Conservation (phyloP, 2,888 invertebrate species). For the Drosophila greeni region DNA sequence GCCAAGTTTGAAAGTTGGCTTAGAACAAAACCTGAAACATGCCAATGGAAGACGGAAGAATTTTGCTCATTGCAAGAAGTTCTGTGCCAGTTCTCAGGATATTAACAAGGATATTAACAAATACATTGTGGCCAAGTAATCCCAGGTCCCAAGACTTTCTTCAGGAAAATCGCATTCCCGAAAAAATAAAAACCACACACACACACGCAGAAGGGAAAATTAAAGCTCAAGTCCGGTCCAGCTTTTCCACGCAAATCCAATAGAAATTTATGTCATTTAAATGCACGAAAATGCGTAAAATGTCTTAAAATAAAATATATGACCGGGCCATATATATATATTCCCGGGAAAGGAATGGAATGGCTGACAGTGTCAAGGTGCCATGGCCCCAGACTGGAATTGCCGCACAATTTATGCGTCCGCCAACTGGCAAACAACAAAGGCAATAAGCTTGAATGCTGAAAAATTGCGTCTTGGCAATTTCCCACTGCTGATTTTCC, state of each 20-base stretch:
- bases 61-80: constrained; percentile 30
- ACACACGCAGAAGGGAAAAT: constrained; percentile 37
- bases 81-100: constrained; percentile 35
- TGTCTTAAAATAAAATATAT: constrained; percentile 67
- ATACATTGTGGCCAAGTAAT: constrained; percentile 38
- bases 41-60: constrained; percentile 30
- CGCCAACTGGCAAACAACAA: constrained; percentile 51
- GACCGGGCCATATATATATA: constrained; percentile 53
- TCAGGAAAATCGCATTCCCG: constrained; percentile 6
- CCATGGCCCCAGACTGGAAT: constrained; percentile 46
- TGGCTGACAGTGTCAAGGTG: constrained; percentile 53
- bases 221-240: constrained; percentile 35
- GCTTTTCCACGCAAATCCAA: constrained; percentile 57
- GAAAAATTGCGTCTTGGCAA: constrained; percentile 61
- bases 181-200: neutral
- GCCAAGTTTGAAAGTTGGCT: constrained; percentile 38
- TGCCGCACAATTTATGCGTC: constrained; percentile 66
- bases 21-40: constrained; percentile 24
- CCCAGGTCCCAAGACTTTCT: constrained; percentile 14
- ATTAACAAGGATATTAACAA: constrained; percentile 42
- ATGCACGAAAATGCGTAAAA: constrained; percentile 64
- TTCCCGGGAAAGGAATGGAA: constrained; percentile 1
- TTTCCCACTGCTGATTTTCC: constrained; percentile 68
- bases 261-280: constrained; percentile 69
- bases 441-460: constrained; percentile 58